These are phyloP conservation scores for Wasmannia auropunctata DNA, from an alignment of 1,140 invertebrate species.

Conservation along the genomic window DNA sequence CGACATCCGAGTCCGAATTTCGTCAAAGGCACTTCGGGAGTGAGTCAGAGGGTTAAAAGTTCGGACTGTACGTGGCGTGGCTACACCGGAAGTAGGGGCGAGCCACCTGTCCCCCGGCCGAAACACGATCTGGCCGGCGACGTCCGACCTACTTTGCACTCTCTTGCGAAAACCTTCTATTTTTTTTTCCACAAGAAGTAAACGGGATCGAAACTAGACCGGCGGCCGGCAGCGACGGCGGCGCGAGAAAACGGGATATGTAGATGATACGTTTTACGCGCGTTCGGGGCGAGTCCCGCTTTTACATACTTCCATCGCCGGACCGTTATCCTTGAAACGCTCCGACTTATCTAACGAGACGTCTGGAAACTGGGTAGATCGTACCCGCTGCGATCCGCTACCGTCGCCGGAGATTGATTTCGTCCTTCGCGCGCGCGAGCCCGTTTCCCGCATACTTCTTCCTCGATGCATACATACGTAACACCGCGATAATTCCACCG, in stretches of 20 bases:
- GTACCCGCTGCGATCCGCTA: background rate
- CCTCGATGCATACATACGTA: slow-evolving; percentile 6
- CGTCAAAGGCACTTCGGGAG: background rate
- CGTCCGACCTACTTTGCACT: slow-evolving; percentile 32
- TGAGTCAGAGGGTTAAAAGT: background rate
- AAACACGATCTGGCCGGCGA: slow-evolving; percentile 45
- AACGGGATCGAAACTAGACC: slow-evolving; percentile 39
- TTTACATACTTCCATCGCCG: slow-evolving; percentile 42
- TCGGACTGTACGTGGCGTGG: background rate
- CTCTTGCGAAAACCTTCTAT: slow-evolving; percentile 4
- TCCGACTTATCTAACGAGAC: slow-evolving; percentile 42
- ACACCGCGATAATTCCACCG: background rate
- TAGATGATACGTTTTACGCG: slow-evolving; percentile 35
- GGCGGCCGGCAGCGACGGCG: too few species aligned
- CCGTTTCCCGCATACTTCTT: slow-evolving; percentile 31
- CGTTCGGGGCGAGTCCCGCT: slow-evolving; percentile 10
- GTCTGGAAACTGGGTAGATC: background rate
- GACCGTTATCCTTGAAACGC: slow-evolving; percentile 58
- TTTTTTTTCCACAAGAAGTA: slow-evolving; percentile 25
- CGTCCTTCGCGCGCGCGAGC: slow-evolving; percentile 36
- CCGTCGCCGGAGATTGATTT: slow-evolving; percentile 44
- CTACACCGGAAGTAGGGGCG: slow-evolving; percentile 64
- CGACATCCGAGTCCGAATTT: background rate
- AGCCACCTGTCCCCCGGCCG: slow-evolving; percentile 51
- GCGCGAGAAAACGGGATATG: slow-evolving; percentile 34